Conservation (phyloP, 2,888 invertebrate genomes). For the Alloscopus bannaensis region DNA sequence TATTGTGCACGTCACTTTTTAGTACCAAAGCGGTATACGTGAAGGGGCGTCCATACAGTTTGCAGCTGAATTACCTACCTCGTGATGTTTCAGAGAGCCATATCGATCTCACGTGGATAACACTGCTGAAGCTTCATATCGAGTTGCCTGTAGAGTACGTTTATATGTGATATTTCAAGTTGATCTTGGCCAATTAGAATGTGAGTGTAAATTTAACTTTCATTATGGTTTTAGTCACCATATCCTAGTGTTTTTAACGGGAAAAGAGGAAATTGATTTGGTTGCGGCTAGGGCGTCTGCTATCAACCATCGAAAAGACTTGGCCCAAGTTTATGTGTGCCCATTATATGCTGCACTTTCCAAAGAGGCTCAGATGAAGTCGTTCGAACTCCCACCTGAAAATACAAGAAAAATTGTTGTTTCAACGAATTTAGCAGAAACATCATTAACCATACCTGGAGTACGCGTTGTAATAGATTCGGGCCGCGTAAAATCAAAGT, state of each 20-base stretch:
- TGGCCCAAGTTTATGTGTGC: slow-evolving; percentile 81
- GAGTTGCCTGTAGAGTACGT: slow-evolving; percentile 56
- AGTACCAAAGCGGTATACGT: slow-evolving; percentile 68
- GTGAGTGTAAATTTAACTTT: slow-evolving; percentile 42
- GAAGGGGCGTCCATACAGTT: slow-evolving; percentile 67
- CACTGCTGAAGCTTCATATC: slow-evolving; percentile 67
- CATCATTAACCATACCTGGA: slow-evolving; percentile 81
- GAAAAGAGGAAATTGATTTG: slow-evolving; percentile 83
- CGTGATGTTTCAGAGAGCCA: slow-evolving; percentile 48
- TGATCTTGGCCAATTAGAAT: slow-evolving; percentile 4
- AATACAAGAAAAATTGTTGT: slow-evolving; percentile 78
- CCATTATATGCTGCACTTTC: slow-evolving; percentile 79
- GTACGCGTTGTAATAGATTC: slow-evolving; percentile 94
- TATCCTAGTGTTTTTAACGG: slow-evolving; percentile 94
- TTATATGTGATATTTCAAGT: too few relatives aligned
- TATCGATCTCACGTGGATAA: slow-evolving; percentile 52
- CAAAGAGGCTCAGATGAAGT: slow-evolving; percentile 77
- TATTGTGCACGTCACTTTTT: slow-evolving; percentile 9
- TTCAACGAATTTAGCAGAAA: slow-evolving; percentile 80
- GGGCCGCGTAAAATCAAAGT: slow-evolving; percentile 93
- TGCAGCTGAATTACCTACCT: slow-evolving; percentile 61
- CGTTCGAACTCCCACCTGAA: slow-evolving; percentile 76
- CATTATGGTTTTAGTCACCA: slow-evolving; percentile 81
- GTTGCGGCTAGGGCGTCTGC: slow-evolving; percentile 80
- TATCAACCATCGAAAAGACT: slow-evolving; percentile 74